phyloP scores from a whole-genome alignment of 2,888 invertebrate species.

The Oligia strigilis region DNA sequence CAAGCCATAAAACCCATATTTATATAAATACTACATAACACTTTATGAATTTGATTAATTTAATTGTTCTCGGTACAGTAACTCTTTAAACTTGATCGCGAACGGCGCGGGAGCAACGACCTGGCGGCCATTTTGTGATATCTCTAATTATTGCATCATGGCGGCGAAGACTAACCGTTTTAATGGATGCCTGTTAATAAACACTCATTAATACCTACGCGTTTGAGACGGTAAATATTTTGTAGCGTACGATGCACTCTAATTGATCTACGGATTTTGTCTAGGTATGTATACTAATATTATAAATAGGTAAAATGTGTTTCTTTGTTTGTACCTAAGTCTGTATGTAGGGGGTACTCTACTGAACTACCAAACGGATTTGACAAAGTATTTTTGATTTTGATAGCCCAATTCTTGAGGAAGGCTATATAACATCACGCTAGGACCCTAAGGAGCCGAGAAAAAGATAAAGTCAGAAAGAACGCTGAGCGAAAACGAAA shows the following conservation, averaged over 20 bases:
- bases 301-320: not conserved
- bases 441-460: too few species aligned
- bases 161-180: constrained; percentile 55
- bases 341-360: too few species aligned
- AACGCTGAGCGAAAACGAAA: not conserved
- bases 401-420: not conserved
- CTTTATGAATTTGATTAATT: constrained; percentile 21
- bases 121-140: constrained; percentile 81
- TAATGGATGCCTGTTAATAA: constrained; percentile 61
- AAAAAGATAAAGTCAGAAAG: not conserved
- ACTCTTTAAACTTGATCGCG: constrained; percentile 41
- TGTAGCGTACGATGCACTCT: constrained; percentile 12
- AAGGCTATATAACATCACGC: not conserved
- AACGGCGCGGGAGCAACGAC: constrained; percentile 69
- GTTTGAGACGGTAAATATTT: constrained; percentile 58
- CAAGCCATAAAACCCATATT: not conserved
- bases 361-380: too few species aligned
- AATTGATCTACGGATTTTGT: constrained; percentile 38
- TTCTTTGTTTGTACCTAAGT: not conserved
- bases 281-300: not conserved
- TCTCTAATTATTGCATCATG: constrained; percentile 81
- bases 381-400: too few species aligned
- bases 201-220: constrained; percentile 60
- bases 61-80: constrained; percentile 32
- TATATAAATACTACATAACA: not conserved